These are phyloP conservation scores for Hyphantria cunea DNA, from an alignment of 1,140 invertebrate species.

Conservation along the genomic window DNA sequence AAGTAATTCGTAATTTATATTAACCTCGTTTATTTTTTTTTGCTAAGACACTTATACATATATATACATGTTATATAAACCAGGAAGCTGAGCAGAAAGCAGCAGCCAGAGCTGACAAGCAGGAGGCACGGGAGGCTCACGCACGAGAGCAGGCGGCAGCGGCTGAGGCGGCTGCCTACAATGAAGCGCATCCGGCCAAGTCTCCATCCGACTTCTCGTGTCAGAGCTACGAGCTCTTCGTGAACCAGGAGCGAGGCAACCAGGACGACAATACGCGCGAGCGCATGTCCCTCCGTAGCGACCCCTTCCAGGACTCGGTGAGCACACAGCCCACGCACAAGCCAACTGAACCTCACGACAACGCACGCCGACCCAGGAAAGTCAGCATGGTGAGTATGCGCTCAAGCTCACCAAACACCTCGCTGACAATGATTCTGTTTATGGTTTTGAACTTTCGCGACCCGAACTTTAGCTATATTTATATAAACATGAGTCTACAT, in stretches of 20 bases:
- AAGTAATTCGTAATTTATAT: no score
- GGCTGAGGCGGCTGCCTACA: slow-evolving; percentile 82
- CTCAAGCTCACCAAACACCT: slow-evolving; percentile 43
- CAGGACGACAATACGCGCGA: slow-evolving; percentile 94
- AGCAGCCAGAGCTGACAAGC: slow-evolving; percentile 87
- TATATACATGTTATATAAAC: no score
- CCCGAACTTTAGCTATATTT: neutral
- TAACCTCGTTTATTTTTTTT: no score
- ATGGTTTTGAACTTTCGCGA: neutral
- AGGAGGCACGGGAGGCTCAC: slow-evolving; percentile 87
- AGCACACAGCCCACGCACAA: slow-evolving; percentile 89
- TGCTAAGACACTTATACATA: no score
- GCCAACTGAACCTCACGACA: slow-evolving; percentile 80
- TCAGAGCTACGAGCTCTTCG: slow-evolving; percentile 94
- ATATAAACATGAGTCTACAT: neutral
- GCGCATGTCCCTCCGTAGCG: slow-evolving; percentile 94
- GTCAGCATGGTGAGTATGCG: slow-evolving; percentile 93
- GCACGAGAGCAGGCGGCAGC: slow-evolving; percentile 82
- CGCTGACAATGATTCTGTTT: slow-evolving; percentile 63
- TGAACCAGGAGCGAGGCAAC: slow-evolving; percentile 92
- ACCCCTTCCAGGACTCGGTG: slow-evolving; percentile 88
- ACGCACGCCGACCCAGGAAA: slow-evolving; percentile 88
- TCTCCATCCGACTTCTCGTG: slow-evolving; percentile 94
- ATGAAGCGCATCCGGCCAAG: slow-evolving; percentile 87
- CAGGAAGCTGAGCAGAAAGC: slow-evolving; percentile 93